Evolutionary conservation across 1,140 invertebrate species (phyloP).

Genomic region (Lepidurus couesii): DNA sequence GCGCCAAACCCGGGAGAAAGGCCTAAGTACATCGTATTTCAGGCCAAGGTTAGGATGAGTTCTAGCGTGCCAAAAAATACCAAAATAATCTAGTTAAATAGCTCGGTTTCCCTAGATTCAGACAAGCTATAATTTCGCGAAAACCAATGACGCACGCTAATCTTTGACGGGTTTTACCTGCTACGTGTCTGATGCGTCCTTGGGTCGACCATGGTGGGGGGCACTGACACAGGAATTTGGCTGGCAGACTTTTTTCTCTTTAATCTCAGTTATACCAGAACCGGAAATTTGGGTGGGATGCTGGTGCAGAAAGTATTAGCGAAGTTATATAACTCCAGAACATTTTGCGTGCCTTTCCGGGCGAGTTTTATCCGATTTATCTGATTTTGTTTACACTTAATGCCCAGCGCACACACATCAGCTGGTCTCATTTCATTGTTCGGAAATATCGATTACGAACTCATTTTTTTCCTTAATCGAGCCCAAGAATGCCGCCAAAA

Average conservation of each 20-base stretch:
- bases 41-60: slow-evolving; percentile 10
- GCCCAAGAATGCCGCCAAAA: background rate
- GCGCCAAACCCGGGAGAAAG: slow-evolving; percentile 16
- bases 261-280: background rate
- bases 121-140: background rate
- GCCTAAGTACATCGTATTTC: slow-evolving; percentile 7
- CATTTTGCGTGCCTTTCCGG: background rate
- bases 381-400: background rate
- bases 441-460: background rate
- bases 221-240: slow-evolving; percentile 15
- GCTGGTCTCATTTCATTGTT: slow-evolving; percentile 7
- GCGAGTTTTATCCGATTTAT: background rate
- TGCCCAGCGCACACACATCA: background rate
- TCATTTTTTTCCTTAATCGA: background rate
- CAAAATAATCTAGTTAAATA: background rate
- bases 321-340: background rate
- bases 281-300: background rate
- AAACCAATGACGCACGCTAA: background rate
- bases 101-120: background rate
- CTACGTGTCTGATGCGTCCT: slow-evolving; percentile 1
- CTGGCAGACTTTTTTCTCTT: background rate
- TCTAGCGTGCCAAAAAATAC: background rate
- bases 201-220: slow-evolving; percentile 7
- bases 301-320: background rate
- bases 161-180: background rate